These are phyloP conservation scores for Ovis canadensis DNA, from an alignment of 2,113 vertebrate genomes.

Conservation along the genomic window DNA sequence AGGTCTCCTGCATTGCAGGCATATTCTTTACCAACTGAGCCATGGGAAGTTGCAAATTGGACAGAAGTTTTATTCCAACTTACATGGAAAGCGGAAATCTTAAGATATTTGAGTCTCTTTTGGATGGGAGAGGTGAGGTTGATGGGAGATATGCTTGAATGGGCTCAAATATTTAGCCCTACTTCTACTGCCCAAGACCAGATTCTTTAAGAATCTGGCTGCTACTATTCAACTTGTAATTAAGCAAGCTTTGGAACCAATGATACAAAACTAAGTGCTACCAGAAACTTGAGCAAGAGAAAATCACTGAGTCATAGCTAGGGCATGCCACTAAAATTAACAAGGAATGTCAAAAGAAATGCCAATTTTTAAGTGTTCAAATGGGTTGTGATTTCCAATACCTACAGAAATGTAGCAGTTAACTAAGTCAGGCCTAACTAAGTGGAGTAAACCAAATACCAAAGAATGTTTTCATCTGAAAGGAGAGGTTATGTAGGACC, in stretches of 20 bases:
- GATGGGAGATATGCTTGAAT: background rate
- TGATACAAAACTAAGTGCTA: background rate
- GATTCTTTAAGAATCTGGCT: background rate
- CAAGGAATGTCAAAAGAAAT: constrained; percentile 1
- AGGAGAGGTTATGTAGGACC: background rate
- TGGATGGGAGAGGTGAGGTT: background rate
- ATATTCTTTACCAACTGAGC: background rate
- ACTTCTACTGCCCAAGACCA: background rate
- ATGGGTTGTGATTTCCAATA: background rate
- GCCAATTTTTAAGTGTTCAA: background rate
- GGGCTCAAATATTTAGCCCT: background rate
- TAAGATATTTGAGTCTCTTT: background rate
- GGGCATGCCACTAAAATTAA: background rate
- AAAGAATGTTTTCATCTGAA: background rate
- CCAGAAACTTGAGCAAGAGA: background rate
- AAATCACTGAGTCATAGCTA: background rate
- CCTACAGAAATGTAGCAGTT: background rate
- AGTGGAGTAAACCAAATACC: background rate
- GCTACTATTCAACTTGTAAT: background rate
- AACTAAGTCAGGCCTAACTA: background rate
- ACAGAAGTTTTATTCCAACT: background rate
- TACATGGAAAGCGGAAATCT: background rate
- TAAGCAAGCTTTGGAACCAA: background rate
- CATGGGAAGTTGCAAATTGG: background rate
- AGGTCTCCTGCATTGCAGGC: background rate